phyloP scores from a whole-genome alignment of 2,888 invertebrate species.

The Cryptus viduatorius region DNA sequence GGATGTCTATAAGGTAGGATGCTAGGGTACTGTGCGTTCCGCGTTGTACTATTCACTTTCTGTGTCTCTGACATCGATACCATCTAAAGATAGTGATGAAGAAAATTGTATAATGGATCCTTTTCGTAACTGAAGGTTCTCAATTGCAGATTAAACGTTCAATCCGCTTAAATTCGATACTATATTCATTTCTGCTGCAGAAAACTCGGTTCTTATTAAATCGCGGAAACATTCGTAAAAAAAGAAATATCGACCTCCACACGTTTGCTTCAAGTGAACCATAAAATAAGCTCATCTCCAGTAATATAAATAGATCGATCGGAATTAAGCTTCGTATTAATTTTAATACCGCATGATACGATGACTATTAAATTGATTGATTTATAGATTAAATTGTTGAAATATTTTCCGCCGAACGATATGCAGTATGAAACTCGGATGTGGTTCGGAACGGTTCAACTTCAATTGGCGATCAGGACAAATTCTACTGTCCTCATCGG shows the following conservation, averaged over 20 bases:
- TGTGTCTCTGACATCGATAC: neutral
- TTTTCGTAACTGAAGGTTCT: too few relatives aligned
- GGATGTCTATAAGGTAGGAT: constrained; percentile 7
- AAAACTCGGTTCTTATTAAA: too few relatives aligned
- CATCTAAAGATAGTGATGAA: too few relatives aligned
- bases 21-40: neutral
- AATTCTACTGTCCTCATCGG: constrained; percentile 21
- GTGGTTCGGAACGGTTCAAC: constrained; percentile 23
- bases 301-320: neutral
- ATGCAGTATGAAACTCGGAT: neutral
- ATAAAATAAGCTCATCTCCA: too few relatives aligned
- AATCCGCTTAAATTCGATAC: too few relatives aligned
- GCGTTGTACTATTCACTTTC: constrained; percentile 1
- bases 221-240: too few relatives aligned
- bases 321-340: neutral
- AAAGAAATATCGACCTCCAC: too few relatives aligned
- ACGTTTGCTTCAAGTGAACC: too few relatives aligned
- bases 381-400: neutral
- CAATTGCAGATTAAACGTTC: too few relatives aligned
- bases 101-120: too few relatives aligned
- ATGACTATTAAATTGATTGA: neutral
- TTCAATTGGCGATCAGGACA: constrained; percentile 38
- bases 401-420: constrained; percentile 2
- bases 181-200: too few relatives aligned
- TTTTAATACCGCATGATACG: neutral